These are phyloP conservation scores for Fregata magnificens DNA, from an alignment of 2,113 vertebrate species.

Conservation along the genomic window DNA sequence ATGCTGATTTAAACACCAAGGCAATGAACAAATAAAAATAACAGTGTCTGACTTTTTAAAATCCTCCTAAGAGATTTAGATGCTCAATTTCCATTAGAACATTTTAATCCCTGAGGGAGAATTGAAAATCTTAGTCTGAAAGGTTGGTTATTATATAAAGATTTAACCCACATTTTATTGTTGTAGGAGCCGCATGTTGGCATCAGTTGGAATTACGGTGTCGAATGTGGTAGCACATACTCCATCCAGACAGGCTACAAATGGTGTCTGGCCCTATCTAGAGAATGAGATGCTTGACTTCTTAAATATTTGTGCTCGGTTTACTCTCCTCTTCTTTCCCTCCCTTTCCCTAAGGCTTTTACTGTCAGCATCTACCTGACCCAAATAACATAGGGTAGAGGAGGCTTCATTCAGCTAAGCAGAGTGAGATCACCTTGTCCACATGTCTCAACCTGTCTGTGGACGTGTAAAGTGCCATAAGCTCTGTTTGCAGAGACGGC, in stretches of 20 bases:
- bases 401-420: not conserved
- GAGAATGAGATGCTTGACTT: not conserved
- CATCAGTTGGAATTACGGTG: not conserved
- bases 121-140: constrained; percentile 17
- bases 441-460: not conserved
- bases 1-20: not conserved
- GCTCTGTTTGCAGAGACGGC: not conserved
- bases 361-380: constrained; percentile 23
- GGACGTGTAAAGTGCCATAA: not conserved
- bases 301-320: not conserved
- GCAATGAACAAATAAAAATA: constrained; percentile 32
- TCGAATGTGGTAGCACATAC: not conserved
- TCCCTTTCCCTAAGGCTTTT: not conserved
- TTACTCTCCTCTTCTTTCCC: not conserved
- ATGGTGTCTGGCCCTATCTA: not conserved
- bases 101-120: constrained; percentile 7
- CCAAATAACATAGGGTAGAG: not conserved
- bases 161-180: not conserved
- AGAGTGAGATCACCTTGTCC: not conserved
- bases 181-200: not conserved
- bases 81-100: not conserved
- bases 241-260: not conserved
- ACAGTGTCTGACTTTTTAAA: not conserved
- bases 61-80: constrained; percentile 18
- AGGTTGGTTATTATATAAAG: not conserved